Evolutionary conservation across 2,113 vertebrate species (phyloP).

Genomic region (Carassius auratus): DNA sequence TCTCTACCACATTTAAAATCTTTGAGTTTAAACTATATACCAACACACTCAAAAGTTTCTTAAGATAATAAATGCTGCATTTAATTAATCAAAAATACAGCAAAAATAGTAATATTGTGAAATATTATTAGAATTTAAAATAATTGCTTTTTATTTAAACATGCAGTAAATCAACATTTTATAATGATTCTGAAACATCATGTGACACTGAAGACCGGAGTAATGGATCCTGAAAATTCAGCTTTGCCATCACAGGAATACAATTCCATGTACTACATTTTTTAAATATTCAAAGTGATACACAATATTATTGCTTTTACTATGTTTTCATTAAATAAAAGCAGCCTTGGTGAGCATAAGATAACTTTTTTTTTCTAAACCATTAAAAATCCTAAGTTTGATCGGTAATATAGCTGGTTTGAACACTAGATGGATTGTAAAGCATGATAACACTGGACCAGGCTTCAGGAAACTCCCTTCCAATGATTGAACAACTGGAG

Average conservation of each 20-base stretch:
- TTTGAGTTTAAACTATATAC: neutral
- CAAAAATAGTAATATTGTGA: neutral
- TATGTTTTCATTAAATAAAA: too few relatives aligned
- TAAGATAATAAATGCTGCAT: neutral
- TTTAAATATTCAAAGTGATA: too few relatives aligned
- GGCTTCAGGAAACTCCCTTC: constrained; percentile 48
- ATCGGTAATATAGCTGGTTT: neutral
- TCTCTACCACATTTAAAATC: neutral
- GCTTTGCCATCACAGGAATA: too few relatives aligned
- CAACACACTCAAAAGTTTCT: neutral
- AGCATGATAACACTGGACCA: neutral
- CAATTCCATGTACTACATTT: too few relatives aligned
- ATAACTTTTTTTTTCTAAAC: too few relatives aligned
- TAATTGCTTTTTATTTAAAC: neutral
- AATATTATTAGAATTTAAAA: neutral
- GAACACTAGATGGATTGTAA: too few relatives aligned
- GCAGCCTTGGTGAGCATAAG: too few relatives aligned
- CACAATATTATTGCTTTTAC: too few relatives aligned
- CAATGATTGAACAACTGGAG: constrained; percentile 36
- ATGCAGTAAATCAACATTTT: neutral
- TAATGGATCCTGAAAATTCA: too few relatives aligned
- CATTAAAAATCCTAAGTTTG: neutral
- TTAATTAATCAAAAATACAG: neutral
- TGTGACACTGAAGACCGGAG: too few relatives aligned
- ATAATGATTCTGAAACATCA: too few relatives aligned